Evolutionary conservation across 2,113 vertebrate species (phyloP).

Genomic region (Myrmecobius fasciatus): DNA sequence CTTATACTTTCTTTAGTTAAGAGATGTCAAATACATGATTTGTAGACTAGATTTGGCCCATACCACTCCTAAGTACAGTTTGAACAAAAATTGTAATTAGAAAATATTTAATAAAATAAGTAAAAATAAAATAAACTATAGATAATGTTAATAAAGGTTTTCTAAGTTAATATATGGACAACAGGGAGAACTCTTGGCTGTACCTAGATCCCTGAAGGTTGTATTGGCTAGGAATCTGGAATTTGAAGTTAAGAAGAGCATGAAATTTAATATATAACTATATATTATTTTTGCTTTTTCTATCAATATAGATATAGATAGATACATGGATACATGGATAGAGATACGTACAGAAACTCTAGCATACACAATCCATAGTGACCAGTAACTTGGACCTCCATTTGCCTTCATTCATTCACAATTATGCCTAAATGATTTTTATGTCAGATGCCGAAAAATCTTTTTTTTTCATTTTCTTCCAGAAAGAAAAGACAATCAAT

Average conservation of each 20-base stretch:
- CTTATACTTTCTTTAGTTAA: too few species aligned
- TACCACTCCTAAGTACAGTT: too few species aligned
- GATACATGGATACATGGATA: too few species aligned
- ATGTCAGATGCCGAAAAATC: conserved; percentile 64
- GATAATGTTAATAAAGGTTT: too few species aligned
- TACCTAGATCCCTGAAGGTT: not conserved
- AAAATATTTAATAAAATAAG: too few species aligned
- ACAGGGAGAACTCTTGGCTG: not conserved
- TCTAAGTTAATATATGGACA: too few species aligned
- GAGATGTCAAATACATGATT: too few species aligned
- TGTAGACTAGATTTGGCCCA: too few species aligned
- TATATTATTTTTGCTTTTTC: not conserved
- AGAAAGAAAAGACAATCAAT: conserved; percentile 50
- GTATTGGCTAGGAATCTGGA: not conserved
- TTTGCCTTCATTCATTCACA: conserved; percentile 44
- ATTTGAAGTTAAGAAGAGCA: too few species aligned
- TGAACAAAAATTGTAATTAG: too few species aligned
- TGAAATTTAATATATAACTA: not conserved
- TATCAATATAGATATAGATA: not conserved
- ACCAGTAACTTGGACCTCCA: conserved; percentile 30
- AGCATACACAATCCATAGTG: not conserved
- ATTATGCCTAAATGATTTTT: conserved; percentile 72
- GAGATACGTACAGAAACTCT: not conserved
- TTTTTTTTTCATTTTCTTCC: conserved; percentile 34
- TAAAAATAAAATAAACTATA: too few species aligned